phyloP scores from a whole-genome alignment of 2,797 vertebrate genomes.

The Mionectes olivaceus region DNA sequence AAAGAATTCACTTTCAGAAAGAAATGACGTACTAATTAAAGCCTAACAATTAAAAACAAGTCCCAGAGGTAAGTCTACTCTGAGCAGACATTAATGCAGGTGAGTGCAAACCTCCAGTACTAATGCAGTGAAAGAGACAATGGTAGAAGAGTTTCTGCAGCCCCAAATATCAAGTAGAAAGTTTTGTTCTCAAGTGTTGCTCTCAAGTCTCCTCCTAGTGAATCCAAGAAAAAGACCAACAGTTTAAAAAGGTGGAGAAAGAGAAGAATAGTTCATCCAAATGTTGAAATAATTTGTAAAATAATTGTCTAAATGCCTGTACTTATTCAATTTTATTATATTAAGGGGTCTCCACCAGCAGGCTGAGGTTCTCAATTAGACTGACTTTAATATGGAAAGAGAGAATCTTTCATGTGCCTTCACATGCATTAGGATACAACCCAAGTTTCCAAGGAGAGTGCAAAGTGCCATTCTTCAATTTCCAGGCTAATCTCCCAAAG shows the following conservation, averaged over 20 bases:
- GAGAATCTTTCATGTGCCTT: neutral
- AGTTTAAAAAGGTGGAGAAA: neutral
- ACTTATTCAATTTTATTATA: neutral
- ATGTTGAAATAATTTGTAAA: neutral
- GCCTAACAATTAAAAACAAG: neutral
- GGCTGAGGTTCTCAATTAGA: neutral
- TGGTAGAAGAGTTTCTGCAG: neutral
- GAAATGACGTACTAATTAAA: conserved; percentile 35
- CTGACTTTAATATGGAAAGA: neutral
- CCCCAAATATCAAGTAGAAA: neutral
- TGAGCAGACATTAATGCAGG: neutral
- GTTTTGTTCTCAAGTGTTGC: neutral
- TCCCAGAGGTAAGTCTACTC: neutral
- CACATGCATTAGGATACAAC: neutral
- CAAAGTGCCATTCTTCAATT: neutral
- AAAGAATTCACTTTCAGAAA: conserved; percentile 6
- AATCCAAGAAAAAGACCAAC: neutral
- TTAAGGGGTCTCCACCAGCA: neutral
- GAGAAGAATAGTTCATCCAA: neutral
- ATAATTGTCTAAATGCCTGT: neutral
- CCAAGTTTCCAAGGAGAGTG: neutral
- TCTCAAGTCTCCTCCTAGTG: neutral
- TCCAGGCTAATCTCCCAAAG: neutral
- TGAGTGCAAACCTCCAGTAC: neutral
- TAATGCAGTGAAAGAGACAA: neutral